phyloP scores from a whole-genome alignment of 2,113 vertebrate genomes.

The Marcusenius ussheri region DNA sequence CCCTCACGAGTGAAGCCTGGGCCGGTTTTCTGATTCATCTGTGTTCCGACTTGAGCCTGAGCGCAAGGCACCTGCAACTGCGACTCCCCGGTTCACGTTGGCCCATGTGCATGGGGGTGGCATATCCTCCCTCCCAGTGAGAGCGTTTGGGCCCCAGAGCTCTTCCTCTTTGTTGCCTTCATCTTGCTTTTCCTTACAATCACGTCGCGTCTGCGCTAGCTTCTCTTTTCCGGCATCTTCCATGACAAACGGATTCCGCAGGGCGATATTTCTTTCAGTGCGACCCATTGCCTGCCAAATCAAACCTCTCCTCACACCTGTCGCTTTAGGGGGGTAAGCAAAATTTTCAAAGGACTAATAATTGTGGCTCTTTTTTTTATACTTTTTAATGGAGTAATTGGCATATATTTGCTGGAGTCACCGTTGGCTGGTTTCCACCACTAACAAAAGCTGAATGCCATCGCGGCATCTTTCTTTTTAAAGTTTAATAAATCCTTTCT shows the following conservation, averaged over 20 bases:
- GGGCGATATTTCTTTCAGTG: conserved; percentile 5
- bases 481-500: background rate
- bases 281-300: background rate
- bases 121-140: background rate
- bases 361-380: background rate
- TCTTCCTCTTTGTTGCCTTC: background rate
- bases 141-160: background rate
- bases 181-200: background rate
- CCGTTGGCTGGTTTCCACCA: background rate
- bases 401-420: background rate
- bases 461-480: background rate
- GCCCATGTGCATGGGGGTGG: background rate
- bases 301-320: background rate
- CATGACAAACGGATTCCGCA: background rate
- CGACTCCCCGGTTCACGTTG: too few relatives aligned
- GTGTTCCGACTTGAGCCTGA: background rate
- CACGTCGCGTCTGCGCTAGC: too few relatives aligned
- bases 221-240: background rate
- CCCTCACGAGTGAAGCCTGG: background rate
- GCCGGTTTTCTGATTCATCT: background rate
- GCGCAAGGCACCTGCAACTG: background rate
- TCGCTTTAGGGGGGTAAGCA: background rate
- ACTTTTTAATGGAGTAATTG: background rate
- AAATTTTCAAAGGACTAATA: conserved; percentile 3
- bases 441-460: background rate